phyloP scores from a whole-genome alignment of 2,113 vertebrate species.

The Felis catus region F.catus_Fca126_mat1.0 CM031415.1:18621001-18621500 shows the following conservation, averaged over 20 bases:
- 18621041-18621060: background rate
- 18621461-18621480: too few species aligned
- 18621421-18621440: background rate
- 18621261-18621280: background rate
- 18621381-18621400: background rate
- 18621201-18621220: background rate
- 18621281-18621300: background rate
- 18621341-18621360: background rate
- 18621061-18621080: background rate
- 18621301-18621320: background rate
- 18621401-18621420: background rate
- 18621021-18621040: background rate
- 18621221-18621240: background rate
- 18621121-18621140: background rate
- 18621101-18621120: background rate
- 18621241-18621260: background rate
- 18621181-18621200: background rate
- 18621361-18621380: background rate
- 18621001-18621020: conserved; percentile 21
- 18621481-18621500: too few species aligned
- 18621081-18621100: background rate
- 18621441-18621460: background rate
- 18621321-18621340: background rate
- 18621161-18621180: background rate
- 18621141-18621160: background rate